Evolutionary conservation across 1,140 invertebrate species (phyloP).

Genomic region (Episyrphus balteatus): DNA sequence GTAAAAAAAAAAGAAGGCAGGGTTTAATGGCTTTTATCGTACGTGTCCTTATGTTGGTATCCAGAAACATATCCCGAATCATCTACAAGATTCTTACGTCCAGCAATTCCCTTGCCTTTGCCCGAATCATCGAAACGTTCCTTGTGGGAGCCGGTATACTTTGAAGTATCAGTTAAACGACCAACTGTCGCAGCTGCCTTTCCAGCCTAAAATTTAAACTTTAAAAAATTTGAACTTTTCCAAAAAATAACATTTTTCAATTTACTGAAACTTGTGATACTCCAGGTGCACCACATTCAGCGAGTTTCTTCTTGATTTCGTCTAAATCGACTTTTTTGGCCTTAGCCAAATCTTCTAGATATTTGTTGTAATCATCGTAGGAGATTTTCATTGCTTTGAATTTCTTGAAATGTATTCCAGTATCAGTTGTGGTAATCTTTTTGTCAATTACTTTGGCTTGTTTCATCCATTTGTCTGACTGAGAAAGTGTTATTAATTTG

Average conservation of each 20-base stretch:
- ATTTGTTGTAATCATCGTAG: conserved; percentile 67
- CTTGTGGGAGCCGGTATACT: conserved; percentile 85
- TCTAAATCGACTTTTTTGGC: conserved; percentile 63
- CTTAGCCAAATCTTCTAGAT: conserved; percentile 68
- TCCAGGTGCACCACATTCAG: conserved; percentile 63
- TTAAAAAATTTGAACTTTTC: not conserved
- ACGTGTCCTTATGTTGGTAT: conserved; percentile 76
- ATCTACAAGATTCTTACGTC: conserved; percentile 67
- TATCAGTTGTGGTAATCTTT: conserved; percentile 80
- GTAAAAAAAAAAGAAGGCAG: not conserved
- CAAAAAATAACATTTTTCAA: conserved; percentile 3
- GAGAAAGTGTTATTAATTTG: conserved; percentile 72
- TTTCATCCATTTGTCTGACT: conserved; percentile 92
- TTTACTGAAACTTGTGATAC: conserved; percentile 40
- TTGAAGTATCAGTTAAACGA: conserved; percentile 76
- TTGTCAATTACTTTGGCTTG: conserved; percentile 90
- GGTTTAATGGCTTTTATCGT: conserved; percentile 45
- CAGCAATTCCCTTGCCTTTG: conserved; percentile 80
- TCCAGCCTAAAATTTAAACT: conserved; percentile 36
- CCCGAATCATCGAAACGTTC: conserved; percentile 76
- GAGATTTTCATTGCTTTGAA: conserved; percentile 65
- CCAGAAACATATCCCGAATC: conserved; percentile 78
- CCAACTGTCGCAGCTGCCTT: conserved; percentile 68
- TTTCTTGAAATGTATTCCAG: conserved; percentile 80
- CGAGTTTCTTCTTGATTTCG: conserved; percentile 67